Base-by-base conservation (phyloP, 2,797 vertebrate genomes). In the Dicrostonyx torquatus region DNA sequence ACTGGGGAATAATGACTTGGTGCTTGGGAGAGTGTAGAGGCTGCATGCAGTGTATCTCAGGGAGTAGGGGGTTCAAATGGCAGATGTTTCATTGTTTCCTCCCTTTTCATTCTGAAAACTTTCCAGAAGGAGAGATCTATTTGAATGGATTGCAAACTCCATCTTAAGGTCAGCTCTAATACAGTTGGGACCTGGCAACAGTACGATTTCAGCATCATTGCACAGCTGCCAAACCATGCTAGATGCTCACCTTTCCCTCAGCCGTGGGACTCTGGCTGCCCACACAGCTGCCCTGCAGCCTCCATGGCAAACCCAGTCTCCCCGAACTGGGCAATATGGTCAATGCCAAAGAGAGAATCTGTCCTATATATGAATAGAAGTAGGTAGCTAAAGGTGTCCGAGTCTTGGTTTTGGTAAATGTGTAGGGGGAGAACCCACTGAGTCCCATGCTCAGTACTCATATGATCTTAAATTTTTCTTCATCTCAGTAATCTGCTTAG, bases 161-260 rank as follows among this genome's bases (percentile, higher is more conserved):
- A 95, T 95, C 90, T 97, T 96, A 97, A 97, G 96, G 97, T 97
- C 96, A 96, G 86, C 87, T 96, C 73, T 97, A 89, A 97, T 95
- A 91, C 96, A 90, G 87, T 87, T 86, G 93, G 84, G 78, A 24
- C 64, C 91, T 96, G 95, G 95, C 95, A 96, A 79, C 70, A 29
- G 58, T 79, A 26, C 29, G 73, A 78, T 75, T 93, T 95, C 87
- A 15, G 40, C 13, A 11, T 17, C 43, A 58, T 78, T 55, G 66
- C 50, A 6, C 66, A 72, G 94, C 87, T 97, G 97, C 95, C 95
- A 55, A 82, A 22, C 62, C 4, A 4, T 68, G 31, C 40, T 2
- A 9, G 64, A 55, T 72, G 58, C 85, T 62, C 83, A 70, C 94
- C 93, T 95, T 37, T 12, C 8, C 88, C 68, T 72, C 11, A 6